Conservation (phyloP, 2,888 invertebrate genomes). For the Helicoverpa assulta region DNA sequence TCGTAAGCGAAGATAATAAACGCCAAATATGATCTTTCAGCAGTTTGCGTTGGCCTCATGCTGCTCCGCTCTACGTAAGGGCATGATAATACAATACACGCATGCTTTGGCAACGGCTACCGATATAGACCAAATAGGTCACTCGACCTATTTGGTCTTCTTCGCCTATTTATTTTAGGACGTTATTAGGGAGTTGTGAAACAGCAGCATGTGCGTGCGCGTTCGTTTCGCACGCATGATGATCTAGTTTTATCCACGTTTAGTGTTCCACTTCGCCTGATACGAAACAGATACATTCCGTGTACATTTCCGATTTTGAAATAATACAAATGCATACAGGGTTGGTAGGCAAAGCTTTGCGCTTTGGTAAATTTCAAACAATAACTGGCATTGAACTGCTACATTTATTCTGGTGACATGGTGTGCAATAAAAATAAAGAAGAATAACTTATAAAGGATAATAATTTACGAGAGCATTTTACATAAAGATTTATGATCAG, state of each 20-base stretch:
- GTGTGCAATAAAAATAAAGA: not conserved
- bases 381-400: not conserved
- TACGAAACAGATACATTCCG: constrained; percentile 59
- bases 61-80: constrained; percentile 26
- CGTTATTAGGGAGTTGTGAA: constrained; percentile 72
- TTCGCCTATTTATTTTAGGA: constrained; percentile 72
- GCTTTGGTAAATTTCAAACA: constrained; percentile 15
- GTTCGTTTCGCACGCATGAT: constrained; percentile 62
- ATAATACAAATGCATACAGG: constrained; percentile 21
- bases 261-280: constrained; percentile 64
- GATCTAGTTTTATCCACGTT: constrained; percentile 66
- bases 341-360: constrained; percentile 4
- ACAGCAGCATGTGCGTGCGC: constrained; percentile 62
- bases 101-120: constrained; percentile 48
- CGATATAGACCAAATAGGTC: constrained; percentile 64
- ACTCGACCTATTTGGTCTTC: no score
- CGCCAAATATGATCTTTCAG: constrained; percentile 24
- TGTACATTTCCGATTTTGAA: constrained; percentile 45
- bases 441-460: constrained; percentile 21
- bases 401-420: not conserved
- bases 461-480: constrained; percentile 32
- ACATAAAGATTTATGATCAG: constrained; percentile 43
- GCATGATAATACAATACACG: constrained; percentile 26
- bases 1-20: constrained; percentile 3
- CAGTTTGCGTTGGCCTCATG: constrained; percentile 21